Conservation (phyloP, 1,140 invertebrate genomes). For the Dendrolimus kikuchii region DNA sequence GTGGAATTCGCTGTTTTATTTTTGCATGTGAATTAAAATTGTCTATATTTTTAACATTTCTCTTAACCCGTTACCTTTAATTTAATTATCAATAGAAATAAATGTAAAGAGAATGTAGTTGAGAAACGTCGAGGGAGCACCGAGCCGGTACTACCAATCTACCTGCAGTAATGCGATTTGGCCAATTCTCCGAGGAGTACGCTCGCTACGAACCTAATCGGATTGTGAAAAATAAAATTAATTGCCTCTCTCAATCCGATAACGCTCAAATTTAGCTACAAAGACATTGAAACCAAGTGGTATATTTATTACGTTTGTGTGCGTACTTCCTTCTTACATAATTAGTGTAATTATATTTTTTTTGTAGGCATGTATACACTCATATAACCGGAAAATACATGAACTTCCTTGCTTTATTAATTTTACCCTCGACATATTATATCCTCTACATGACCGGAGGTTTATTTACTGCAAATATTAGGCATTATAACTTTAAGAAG, state of each 20-base stretch:
- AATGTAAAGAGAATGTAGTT: constrained; percentile 15
- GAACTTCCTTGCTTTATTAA: too few species aligned
- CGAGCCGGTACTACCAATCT: constrained; percentile 5
- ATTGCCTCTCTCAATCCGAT: constrained; percentile 6
- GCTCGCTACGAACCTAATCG: constrained; percentile 22
- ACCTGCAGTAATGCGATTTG: constrained; percentile 30
- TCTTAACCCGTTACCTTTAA: not conserved
- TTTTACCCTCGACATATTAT: too few species aligned
- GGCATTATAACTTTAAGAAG: too few species aligned
- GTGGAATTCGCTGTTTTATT: constrained; percentile 51
- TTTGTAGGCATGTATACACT: constrained; percentile 1
- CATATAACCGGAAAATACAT: too few species aligned
- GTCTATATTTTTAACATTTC: not conserved
- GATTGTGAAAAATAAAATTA: constrained; percentile 22
- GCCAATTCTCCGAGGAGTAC: constrained; percentile 19
- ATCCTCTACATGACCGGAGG: too few species aligned
- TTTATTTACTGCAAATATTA: too few species aligned
- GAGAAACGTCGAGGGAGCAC: constrained; percentile 17
- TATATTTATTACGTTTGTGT: too few species aligned
- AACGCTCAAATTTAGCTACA: not conserved
- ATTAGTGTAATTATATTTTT: constrained; percentile 6
- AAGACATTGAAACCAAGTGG: not conserved
- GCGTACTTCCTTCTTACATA: constrained; percentile 6
- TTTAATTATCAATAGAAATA: not conserved
- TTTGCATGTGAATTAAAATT: constrained; percentile 5